phyloP scores from a whole-genome alignment of 2,888 invertebrate genomes.

The Dryadula phaetusa region DNA sequence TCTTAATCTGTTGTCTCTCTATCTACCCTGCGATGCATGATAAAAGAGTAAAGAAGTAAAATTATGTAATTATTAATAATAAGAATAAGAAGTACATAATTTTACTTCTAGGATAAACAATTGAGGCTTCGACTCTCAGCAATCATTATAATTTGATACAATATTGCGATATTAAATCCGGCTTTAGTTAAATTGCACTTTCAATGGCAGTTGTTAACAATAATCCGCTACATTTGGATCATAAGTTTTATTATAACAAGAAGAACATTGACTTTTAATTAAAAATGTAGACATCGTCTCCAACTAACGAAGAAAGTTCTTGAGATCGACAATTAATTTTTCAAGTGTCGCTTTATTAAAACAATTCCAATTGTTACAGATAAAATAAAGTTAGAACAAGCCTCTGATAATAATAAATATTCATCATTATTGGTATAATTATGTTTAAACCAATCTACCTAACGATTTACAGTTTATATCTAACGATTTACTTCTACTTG shows the following conservation, averaged over 20 bases:
- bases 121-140: not conserved
- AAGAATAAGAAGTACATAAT: no score
- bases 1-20: no score
- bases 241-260: conserved; percentile 44
- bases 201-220: conserved; percentile 9
- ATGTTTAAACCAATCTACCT: not conserved
- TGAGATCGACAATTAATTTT: conserved; percentile 60
- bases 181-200: conserved; percentile 6
- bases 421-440: not conserved
- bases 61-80: no score
- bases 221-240: conserved; percentile 40
- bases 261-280: conserved; percentile 63
- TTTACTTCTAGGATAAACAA: not conserved
- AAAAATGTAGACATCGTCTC: conserved; percentile 65
- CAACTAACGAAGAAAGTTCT: conserved; percentile 64
- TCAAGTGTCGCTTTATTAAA: conserved; percentile 58
- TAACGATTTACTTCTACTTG: conserved; percentile 63
- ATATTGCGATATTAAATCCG: not conserved
- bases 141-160: not conserved
- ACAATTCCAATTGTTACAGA: conserved; percentile 51
- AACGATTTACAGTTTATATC: conserved; percentile 7
- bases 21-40: no score
- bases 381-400: conserved; percentile 27
- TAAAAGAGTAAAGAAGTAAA: no score
- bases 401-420: not conserved